Evolutionary conservation across 2,888 invertebrate species (phyloP), one percentile per base, ranked within the genome.

Genomic region (Sinelater perroti): DNA sequence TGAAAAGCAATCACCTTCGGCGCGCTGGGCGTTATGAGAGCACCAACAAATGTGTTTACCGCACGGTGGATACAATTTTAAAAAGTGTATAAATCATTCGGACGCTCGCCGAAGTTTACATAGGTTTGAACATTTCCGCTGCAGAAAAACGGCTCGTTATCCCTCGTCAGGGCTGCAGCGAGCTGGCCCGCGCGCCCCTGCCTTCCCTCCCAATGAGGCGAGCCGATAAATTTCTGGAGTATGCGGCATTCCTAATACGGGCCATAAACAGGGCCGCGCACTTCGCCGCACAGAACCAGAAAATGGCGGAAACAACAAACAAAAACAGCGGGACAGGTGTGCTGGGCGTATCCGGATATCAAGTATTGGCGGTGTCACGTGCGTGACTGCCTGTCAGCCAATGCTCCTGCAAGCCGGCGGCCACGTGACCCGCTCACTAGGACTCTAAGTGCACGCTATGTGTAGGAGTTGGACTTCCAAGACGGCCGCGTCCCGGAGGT

Each of bases 361-460:
- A 53, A 53, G 60, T 60, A 60, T 67, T 66, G 67, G 65, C 61
- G 64, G 62, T 64, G 65, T 65, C 70, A 66, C 67, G 67, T 68
- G 67, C 70, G 68, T 70, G 70, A 70, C 70, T 65, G 67, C 55
- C 59, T 61, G 63, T 62, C 64, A 63, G 63, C 70, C 70, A 69
- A 70, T 68, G 64, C 56, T 60, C 31, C 61, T 20, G 45, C 57
- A 53, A 51, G 42, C 46, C 40, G 35, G 24, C 53, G 35, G 53
- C 24, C 61, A 61, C 61, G 57, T 61, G 61, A 58, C 58, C 62
- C 54, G 44, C 20, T 61, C 47, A 64, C 64, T 65, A 65, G 59
- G 60, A 65, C 60, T 57, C 62, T 51, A 49, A 63, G 55, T 56
- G 61, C 60, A 60, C 60, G 53, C 54, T 59, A 55, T 50, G 59